Evolutionary conservation across 2,888 invertebrate genomes (phyloP).

Genomic region (Pecten maximus): DNA sequence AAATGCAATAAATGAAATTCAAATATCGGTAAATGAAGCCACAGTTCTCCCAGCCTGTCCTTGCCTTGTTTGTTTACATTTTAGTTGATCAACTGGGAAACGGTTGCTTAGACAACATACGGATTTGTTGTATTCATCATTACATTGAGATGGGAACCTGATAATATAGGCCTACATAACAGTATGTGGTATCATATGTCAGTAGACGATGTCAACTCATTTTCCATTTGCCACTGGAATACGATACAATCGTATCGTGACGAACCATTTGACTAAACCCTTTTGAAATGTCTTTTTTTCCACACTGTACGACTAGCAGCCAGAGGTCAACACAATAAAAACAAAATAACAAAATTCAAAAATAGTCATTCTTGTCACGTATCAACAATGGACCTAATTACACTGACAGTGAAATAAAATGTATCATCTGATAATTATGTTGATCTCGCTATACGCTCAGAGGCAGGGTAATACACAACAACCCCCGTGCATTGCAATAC

Average conservation of each 20-base stretch:
- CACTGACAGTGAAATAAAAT: slow-evolving; percentile 8
- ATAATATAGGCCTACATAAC: no score
- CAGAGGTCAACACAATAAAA: not conserved
- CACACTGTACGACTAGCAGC: not conserved
- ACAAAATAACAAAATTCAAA: not conserved
- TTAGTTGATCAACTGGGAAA: not conserved
- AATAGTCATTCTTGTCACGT: not conserved
- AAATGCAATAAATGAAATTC: no score
- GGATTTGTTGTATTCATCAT: not conserved
- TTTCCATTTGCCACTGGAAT: not conserved
- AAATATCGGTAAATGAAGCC: no score
- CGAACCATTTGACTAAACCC: not conserved
- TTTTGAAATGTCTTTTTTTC: not conserved
- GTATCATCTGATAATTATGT: slow-evolving; percentile 32
- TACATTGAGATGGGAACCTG: not conserved
- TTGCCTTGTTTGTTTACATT: not conserved
- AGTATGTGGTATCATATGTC: no score
- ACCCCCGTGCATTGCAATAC: slow-evolving; percentile 10
- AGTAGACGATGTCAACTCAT: not conserved
- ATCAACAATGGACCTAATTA: slow-evolving; percentile 4
- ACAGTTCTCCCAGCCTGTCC: not conserved
- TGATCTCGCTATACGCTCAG: slow-evolving; percentile 2
- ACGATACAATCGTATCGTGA: not conserved
- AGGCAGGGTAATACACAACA: slow-evolving; percentile 21
- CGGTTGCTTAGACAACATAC: not conserved